Evolutionary conservation across 2,888 invertebrate genomes (phyloP).

Genomic region (Drosophila longiperda): DNA sequence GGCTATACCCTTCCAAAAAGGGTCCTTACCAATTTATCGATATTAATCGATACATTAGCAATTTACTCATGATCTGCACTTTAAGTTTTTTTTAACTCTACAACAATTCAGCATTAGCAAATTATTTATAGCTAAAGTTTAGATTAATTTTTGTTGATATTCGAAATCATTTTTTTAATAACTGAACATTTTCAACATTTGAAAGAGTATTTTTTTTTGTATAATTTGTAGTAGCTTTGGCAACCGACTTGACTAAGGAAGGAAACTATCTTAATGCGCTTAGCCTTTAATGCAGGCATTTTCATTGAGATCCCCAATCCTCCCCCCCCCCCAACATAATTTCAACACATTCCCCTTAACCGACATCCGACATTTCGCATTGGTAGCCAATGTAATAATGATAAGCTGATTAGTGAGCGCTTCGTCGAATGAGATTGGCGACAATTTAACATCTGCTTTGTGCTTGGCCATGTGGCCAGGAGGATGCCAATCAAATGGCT

Average conservation of each 20-base stretch:
- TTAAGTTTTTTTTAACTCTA: neutral
- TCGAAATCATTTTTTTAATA: too few species aligned
- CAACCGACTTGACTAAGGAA: constrained; percentile 9
- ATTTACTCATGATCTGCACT: neutral
- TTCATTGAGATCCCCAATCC: constrained; percentile 54
- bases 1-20: constrained; percentile 1
- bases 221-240: constrained; percentile 12
- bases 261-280: constrained; percentile 49
- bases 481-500: constrained; percentile 27
- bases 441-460: constrained; percentile 51
- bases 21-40: neutral
- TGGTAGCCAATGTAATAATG: constrained; percentile 64
- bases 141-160: too few species aligned
- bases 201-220: constrained; percentile 1
- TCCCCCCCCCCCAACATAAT: neutral
- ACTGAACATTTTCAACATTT: neutral
- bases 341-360: neutral
- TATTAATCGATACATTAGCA: neutral
- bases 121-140: neutral
- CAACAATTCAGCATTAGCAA: neutral
- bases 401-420: constrained; percentile 73
- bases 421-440: constrained; percentile 67
- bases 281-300: constrained; percentile 45
- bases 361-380: neutral
- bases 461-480: neutral